Conservation (phyloP, 2,797 vertebrate species). For the Falco columbarius region DNA sequence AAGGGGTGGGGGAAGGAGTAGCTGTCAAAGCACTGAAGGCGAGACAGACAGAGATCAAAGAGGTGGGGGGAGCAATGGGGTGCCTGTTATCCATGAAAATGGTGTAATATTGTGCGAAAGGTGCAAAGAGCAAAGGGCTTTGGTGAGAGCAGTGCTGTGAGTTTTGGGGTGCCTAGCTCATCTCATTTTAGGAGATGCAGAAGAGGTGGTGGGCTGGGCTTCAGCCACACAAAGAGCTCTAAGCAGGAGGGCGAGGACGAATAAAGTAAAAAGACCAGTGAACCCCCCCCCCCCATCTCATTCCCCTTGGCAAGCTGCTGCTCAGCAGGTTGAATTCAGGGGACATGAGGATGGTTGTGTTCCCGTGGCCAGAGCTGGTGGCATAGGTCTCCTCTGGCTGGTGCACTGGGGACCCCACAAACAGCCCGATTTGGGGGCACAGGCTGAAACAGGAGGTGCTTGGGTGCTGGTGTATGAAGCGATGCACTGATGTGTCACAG, state of each 20-base stretch:
- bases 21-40: neutral
- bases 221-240: neutral
- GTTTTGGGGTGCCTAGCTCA: neutral
- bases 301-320: neutral
- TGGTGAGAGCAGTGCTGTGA: neutral
- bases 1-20: neutral
- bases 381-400: no score
- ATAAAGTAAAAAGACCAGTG: neutral
- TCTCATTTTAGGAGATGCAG: neutral
- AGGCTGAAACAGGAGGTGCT: neutral
- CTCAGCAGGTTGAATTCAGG: neutral
- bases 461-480: neutral
- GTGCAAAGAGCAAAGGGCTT: neutral
- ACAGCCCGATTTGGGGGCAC: rapidly evolving
- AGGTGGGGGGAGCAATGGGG: neutral
- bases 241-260: neutral
- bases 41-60: neutral
- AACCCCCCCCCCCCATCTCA: neutral
- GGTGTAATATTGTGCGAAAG: neutral
- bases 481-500: neutral
- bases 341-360: neutral
- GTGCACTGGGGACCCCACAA: neutral
- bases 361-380: neutral
- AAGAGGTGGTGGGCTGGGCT: neutral
- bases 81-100: neutral